A percentile compares a stretch with the other conserved stretches of the same genome.
Evolutionary conservation across 2,888 invertebrate genomes (phyloP).

Genomic region (Notocelia uddmanniana): DNA sequence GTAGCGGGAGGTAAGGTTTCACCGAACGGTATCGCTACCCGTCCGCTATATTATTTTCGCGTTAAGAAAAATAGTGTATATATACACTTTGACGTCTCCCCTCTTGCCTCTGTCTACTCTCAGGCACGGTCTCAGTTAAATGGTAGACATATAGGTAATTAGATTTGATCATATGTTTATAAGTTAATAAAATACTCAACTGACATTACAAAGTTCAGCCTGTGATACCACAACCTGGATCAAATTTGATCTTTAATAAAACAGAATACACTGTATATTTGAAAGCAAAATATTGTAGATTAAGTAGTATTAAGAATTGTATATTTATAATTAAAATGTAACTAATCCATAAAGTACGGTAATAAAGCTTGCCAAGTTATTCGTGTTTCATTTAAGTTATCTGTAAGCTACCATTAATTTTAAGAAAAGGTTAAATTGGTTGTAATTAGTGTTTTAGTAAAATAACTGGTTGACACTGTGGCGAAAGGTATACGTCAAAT

Average conservation of each 20-base stretch:
- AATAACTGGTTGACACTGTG: no score
- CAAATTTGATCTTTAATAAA: neutral
- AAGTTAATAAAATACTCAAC: neutral
- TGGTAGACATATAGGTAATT: no score
- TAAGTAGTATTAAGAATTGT: constrained; percentile 40
- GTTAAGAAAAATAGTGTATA: no score
- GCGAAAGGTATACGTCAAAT: no score
- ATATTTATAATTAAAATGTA: constrained; percentile 39
- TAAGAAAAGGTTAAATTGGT: no score
- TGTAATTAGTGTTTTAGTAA: no score
- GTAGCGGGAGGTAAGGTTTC: no score
- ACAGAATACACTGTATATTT: neutral
- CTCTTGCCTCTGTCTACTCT: no score
- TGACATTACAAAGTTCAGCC: neutral
- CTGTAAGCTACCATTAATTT: neutral
- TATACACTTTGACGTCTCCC: no score
- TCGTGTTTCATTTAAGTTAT: constrained; percentile 40
- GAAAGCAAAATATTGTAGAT: constrained; percentile 10
- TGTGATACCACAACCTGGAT: neutral
- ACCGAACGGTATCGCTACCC: no score
- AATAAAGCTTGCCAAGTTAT: constrained; percentile 50
- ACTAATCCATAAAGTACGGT: constrained; percentile 40
- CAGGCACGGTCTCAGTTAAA: no score
- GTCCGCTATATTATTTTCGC: no score
- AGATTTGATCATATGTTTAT: neutral